phyloP scores from a whole-genome alignment of 2,888 invertebrate genomes.

The Chloroclysta siterata region DNA sequence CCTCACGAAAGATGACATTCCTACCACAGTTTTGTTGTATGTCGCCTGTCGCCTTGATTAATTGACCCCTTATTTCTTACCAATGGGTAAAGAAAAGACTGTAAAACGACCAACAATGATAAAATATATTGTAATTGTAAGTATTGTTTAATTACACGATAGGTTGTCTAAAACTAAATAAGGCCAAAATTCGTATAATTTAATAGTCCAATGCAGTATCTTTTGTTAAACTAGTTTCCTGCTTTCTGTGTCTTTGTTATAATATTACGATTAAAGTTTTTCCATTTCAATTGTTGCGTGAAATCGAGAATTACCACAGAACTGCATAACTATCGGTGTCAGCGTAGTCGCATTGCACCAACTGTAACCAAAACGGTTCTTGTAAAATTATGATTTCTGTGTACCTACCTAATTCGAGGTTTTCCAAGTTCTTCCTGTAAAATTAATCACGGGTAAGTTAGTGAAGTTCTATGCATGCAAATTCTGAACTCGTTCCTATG shows the following conservation, averaged over 20 bases:
- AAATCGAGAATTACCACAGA: slow-evolving; percentile 32
- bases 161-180: no score
- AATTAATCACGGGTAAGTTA: slow-evolving; percentile 27
- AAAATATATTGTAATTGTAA: no score
- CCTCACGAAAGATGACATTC: no score
- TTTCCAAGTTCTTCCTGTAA: slow-evolving; percentile 30
- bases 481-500: slow-evolving; percentile 16
- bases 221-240: no score
- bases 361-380: slow-evolving; percentile 20
- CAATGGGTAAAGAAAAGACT: no score
- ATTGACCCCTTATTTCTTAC: no score
- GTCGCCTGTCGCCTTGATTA: no score
- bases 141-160: no score
- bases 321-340: slow-evolving; percentile 35
- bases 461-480: slow-evolving; percentile 21
- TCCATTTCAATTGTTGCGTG: slow-evolving; percentile 28
- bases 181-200: no score
- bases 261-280: neutral
- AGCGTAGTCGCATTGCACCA: slow-evolving; percentile 39
- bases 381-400: slow-evolving; percentile 25
- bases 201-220: no score
- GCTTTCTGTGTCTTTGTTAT: neutral
- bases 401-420: slow-evolving; percentile 9
- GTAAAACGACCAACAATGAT: no score
- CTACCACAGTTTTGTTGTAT: no score